These are phyloP conservation scores for Gambusia yucatana DNA, from an alignment of 2,797 vertebrate genomes.

Conservation along the genomic window DNA sequence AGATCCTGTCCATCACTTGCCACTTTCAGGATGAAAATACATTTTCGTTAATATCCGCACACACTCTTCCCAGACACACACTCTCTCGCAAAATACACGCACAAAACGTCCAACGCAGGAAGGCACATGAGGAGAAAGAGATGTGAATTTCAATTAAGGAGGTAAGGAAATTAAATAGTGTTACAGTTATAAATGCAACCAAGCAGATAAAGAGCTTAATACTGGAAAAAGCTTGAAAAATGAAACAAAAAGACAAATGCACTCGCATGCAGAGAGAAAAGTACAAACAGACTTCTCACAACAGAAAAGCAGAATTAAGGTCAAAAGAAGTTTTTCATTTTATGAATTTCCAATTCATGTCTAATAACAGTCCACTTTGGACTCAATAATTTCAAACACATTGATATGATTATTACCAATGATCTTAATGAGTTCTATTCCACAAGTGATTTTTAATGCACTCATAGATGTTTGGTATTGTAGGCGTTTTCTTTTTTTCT, in stretches of 20 bases:
- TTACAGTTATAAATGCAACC: conserved; percentile 74
- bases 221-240: conserved; percentile 1
- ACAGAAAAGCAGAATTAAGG: conserved; percentile 53
- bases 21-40: conserved; percentile 82
- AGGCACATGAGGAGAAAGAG: conserved; percentile 70
- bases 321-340: conserved; percentile 47
- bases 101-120: conserved; percentile 21
- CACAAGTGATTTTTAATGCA: conserved; percentile 49
- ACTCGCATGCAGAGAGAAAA: conserved; percentile 29
- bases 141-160: conserved; percentile 81
- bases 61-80: conserved; percentile 18
- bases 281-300: conserved; percentile 20
- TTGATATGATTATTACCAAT: conserved; percentile 44
- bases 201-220: conserved; percentile 72
- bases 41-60: conserved; percentile 78
- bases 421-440: conserved; percentile 56
- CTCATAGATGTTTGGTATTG: conserved; percentile 49
- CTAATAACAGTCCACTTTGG: conserved; percentile 33
- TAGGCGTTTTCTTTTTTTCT: conserved; percentile 43
- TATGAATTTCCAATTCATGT: conserved; percentile 30
- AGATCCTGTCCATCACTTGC: conserved; percentile 82
- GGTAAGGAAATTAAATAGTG: conserved; percentile 77
- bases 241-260: conserved; percentile 37
- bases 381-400: conserved; percentile 43
- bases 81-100: conserved; percentile 9